phyloP scores from a whole-genome alignment of 2,888 invertebrate genomes.

The Ypsolopha scabrella region DNA sequence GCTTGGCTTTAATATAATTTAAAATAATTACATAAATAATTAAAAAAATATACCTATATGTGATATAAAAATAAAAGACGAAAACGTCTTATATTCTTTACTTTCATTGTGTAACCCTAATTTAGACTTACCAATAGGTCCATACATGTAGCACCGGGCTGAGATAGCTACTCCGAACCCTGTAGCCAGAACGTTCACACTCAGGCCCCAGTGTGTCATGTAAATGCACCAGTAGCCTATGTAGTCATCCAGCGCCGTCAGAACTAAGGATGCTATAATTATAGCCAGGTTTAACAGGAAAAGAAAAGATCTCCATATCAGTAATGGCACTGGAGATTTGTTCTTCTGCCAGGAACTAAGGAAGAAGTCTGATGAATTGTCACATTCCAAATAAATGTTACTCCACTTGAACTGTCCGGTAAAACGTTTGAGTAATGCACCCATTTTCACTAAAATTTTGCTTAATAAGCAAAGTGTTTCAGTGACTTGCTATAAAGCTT shows the following conservation, averaged over 20 bases:
- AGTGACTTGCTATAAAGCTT: too few species aligned
- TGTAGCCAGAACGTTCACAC: conserved; percentile 33
- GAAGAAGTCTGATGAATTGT: conserved; percentile 36
- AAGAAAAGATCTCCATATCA: conserved; percentile 31
- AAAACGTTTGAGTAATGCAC: conserved; percentile 33
- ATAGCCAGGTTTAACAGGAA: conserved; percentile 36
- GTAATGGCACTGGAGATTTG: conserved; percentile 29
- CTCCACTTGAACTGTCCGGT: conserved; percentile 28
- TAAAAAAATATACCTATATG: too few species aligned
- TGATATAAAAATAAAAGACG: too few species aligned
- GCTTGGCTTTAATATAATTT: too few species aligned
- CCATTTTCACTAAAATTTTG: conserved; percentile 24
- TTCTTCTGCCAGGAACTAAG: conserved; percentile 36
- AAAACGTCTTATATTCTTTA: too few species aligned
- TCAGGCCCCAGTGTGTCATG: conserved; percentile 52
- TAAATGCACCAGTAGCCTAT: conserved; percentile 38
- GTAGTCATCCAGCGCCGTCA: conserved; percentile 13
- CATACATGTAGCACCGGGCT: conserved; percentile 21
- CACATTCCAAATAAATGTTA: conserved; percentile 34
- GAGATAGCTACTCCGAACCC: conserved; percentile 36
- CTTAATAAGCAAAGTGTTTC: too few species aligned
- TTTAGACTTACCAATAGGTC: conserved; percentile 37
- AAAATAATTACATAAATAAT: too few species aligned
- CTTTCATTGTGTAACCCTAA: too few species aligned
- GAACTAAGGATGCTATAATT: conserved; percentile 25